These are phyloP conservation scores for Xenops minutus DNA, from an alignment of 2,797 vertebrate species.

Conservation along the genomic window DNA sequence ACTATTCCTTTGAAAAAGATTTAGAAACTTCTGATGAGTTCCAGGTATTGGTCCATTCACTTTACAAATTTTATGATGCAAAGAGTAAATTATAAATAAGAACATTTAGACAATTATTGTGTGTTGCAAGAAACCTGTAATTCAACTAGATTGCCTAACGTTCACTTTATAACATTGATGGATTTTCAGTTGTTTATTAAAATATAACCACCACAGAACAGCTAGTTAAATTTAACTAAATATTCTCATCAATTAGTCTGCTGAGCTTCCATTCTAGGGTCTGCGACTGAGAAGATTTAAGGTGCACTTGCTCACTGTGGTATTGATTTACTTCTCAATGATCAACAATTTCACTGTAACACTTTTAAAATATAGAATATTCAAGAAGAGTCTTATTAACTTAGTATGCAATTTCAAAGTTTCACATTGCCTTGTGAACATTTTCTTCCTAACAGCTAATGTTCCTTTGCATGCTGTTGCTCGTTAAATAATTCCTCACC, in stretches of 20 bases:
- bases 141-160: not conserved
- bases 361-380: constrained; percentile 41
- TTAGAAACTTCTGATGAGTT: not conserved
- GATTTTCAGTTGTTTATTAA: constrained; percentile 18
- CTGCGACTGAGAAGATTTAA: not conserved
- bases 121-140: not conserved
- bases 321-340: constrained; percentile 28
- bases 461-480: constrained; percentile 57
- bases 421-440: constrained; percentile 41
- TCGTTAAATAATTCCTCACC: constrained; percentile 68
- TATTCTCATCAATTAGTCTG: not conserved
- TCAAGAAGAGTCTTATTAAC: constrained; percentile 39
- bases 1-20: not conserved
- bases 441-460: constrained; percentile 59
- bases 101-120: not conserved
- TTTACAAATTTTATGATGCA: not conserved
- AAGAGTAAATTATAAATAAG: constrained; percentile 11
- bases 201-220: not conserved
- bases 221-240: constrained; percentile 26
- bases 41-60: not conserved
- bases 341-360: constrained; percentile 21
- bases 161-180: not conserved
- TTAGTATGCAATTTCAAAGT: constrained; percentile 36
- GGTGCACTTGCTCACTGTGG: not conserved
- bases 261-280: not conserved